Evolutionary conservation across 2,113 vertebrate genomes (phyloP).

Genomic region (Cebidichthys violaceus): DNA sequence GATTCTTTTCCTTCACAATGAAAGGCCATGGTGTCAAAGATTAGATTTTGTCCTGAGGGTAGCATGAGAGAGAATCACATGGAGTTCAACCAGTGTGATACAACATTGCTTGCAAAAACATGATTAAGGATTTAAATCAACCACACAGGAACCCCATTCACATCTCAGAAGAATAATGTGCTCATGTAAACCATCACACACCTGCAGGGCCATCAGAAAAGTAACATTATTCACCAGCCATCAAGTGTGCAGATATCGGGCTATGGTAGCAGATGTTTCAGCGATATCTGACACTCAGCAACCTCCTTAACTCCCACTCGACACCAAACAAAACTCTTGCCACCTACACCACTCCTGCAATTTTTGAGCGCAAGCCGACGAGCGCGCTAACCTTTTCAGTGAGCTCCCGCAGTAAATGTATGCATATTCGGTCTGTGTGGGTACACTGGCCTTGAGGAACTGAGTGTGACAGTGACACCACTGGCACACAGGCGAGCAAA

Average conservation of each 20-base stretch:
- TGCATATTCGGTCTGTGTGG: constrained; percentile 8
- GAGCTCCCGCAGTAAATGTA: not conserved
- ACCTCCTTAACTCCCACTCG: constrained; percentile 53
- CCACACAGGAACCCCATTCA: not conserved
- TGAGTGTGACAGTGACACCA: constrained; percentile 5
- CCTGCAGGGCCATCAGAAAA: not conserved
- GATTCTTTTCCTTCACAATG: not conserved
- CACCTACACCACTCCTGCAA: constrained; percentile 27
- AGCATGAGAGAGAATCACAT: no score
- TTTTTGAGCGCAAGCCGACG: constrained; percentile 40
- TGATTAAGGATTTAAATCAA: not conserved
- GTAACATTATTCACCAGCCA: constrained; percentile 7
- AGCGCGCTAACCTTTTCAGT: constrained; percentile 23
- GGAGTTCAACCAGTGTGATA: not conserved
- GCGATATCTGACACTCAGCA: constrained; percentile 36
- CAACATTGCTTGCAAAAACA: not conserved
- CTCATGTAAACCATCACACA: not conserved
- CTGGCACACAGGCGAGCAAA: not conserved
- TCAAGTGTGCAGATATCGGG: constrained; percentile 2
- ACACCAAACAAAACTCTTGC: constrained; percentile 42
- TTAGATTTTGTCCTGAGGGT: not conserved
- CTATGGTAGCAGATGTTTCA: constrained; percentile 36
- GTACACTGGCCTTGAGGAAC: not conserved
- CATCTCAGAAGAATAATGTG: not conserved
- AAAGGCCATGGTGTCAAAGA: not conserved